A percentile compares a stretch with the other conserved stretches of the same genome.
Evolutionary conservation across 2,888 invertebrate species (phyloP).

Genomic region (Amiota communis): DNA sequence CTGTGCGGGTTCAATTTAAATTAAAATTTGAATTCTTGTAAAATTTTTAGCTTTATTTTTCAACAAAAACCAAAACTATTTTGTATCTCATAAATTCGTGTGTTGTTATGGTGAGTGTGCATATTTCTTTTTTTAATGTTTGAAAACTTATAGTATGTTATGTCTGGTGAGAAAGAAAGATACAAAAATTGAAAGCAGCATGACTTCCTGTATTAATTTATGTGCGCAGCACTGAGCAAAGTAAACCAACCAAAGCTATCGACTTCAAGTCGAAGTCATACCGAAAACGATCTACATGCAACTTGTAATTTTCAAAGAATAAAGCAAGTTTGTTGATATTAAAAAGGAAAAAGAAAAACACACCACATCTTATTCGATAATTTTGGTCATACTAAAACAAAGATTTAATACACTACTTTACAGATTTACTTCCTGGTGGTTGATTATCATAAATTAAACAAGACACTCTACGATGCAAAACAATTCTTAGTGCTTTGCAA

Average conservation of each 20-base stretch:
- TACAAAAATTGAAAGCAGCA: conserved; percentile 62
- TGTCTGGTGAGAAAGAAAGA: not conserved
- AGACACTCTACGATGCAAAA: too few species aligned
- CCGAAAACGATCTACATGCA: not conserved
- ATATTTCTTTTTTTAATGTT: too few species aligned
- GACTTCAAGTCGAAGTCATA: not conserved
- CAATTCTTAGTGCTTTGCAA: too few species aligned
- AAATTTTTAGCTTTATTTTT: not conserved
- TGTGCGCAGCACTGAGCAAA: not conserved
- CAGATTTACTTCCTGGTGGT: too few species aligned
- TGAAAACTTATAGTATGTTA: too few species aligned
- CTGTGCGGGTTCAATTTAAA: not conserved
- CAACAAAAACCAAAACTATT: not conserved
- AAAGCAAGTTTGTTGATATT: not conserved
- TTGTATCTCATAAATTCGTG: conserved; percentile 59
- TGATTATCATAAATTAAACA: too few species aligned
- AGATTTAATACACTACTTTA: too few species aligned
- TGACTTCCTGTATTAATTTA: conserved; percentile 48
- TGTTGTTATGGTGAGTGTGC: conserved; percentile 17
- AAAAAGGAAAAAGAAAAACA: not conserved
- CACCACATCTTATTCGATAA: too few species aligned
- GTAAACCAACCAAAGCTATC: conserved; percentile 3
- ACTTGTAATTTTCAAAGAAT: not conserved
- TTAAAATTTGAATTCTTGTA: conserved; percentile 1
- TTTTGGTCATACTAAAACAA: too few species aligned